phyloP scores from a whole-genome alignment of 1,140 invertebrate genomes.

The Zaprionus kolodkinae region DNA sequence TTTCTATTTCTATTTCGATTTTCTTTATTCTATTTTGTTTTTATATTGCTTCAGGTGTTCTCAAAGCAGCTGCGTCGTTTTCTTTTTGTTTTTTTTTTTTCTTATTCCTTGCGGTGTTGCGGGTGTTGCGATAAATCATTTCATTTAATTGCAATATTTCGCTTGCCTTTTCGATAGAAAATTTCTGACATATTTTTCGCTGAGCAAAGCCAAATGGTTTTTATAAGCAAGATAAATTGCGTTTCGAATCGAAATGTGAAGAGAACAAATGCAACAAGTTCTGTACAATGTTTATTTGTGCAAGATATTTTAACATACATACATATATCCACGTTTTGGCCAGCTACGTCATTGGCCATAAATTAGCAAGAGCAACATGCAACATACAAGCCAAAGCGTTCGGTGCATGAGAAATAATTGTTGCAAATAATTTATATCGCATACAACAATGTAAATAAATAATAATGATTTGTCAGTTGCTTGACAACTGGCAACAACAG shows the following conservation, averaged over 20 bases:
- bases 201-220: slow-evolving; percentile 44
- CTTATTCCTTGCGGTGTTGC: slow-evolving; percentile 23
- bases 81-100: slow-evolving; percentile 1
- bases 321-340: slow-evolving; percentile 12
- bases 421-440: slow-evolving; percentile 72
- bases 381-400: slow-evolving; percentile 25
- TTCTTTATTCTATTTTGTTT: slow-evolving; percentile 5
- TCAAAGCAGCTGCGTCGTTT: slow-evolving; percentile 26
- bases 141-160: slow-evolving; percentile 77
- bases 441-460: slow-evolving; percentile 70
- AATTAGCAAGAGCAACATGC: slow-evolving; percentile 45
- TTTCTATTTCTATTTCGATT: neutral
- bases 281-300: slow-evolving; percentile 58
- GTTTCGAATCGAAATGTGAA: slow-evolving; percentile 39
- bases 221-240: slow-evolving; percentile 68
- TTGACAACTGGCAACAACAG: slow-evolving; percentile 56
- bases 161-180: slow-evolving; percentile 39
- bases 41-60: slow-evolving; percentile 5
- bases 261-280: slow-evolving; percentile 76
- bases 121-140: slow-evolving; percentile 73
- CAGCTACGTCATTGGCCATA: slow-evolving; percentile 59
- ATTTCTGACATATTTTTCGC: slow-evolving; percentile 51
- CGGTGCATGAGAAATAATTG: slow-evolving; percentile 59
- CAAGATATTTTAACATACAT: slow-evolving; percentile 1
- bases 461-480: slow-evolving; percentile 67